phyloP scores from a whole-genome alignment of 2,797 vertebrate species.

The Sebastes ruberrimus region DNA sequence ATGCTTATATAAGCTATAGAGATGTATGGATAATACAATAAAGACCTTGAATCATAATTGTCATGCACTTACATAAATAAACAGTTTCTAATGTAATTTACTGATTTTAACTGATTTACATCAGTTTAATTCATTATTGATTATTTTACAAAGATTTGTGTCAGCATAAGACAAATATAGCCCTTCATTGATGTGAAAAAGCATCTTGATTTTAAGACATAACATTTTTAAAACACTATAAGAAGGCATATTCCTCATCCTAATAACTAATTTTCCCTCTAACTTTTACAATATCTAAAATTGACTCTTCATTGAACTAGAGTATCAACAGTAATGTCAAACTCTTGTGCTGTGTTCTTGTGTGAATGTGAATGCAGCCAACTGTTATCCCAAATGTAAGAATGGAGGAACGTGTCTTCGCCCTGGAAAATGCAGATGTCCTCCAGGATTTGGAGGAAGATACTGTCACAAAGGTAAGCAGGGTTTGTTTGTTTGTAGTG shows the following conservation, averaged over 20 bases:
- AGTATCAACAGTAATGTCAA: not conserved
- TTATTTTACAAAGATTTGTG: not conserved
- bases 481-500: not conserved
- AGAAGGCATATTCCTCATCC: not conserved
- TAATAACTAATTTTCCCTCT: not conserved
- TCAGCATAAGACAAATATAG: not conserved
- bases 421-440: constrained; percentile 90
- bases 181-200: not conserved
- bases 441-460: constrained; percentile 84
- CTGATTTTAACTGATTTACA: not conserved
- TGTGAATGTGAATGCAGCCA: constrained; percentile 74
- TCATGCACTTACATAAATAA: not conserved
- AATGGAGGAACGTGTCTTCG: constrained; percentile 88
- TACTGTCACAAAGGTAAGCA: constrained; percentile 88
- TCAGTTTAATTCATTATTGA: not conserved
- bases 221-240: not conserved
- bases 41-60: not conserved
- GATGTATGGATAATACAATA: not conserved
- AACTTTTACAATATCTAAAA: not conserved
- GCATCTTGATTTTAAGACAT: not conserved
- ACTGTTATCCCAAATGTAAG: constrained; percentile 91
- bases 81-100: not conserved
- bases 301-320: not conserved
- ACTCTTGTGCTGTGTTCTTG: not conserved
- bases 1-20: not conserved